Base-by-base conservation (phyloP, 2,797 vertebrate genomes). In the Amblyopsis hoosieri region DNA sequence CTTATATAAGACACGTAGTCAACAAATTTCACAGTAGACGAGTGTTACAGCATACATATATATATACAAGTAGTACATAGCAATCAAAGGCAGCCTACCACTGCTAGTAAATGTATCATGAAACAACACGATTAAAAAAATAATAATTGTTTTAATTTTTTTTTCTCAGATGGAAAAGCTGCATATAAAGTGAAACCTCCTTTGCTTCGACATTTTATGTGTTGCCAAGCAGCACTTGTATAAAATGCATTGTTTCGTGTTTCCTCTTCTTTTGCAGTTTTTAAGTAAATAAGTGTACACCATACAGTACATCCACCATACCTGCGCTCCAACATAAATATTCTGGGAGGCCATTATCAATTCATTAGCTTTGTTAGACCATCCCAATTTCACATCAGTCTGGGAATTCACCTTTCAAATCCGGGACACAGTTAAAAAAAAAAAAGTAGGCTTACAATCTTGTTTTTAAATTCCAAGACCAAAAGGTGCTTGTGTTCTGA, bases 1-100 rank as follows among this genome's bases (percentile, higher is more conserved):
- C 93, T 93, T 92, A 87, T 90, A 90, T 88, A 89, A 91, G 89
- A 79, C 86, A 88, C 85, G 86, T 89, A 83, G 78, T 91, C 80
- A 85, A 91, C 82, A 85, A 86, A 80, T 83, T 88, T 86, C 78
- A 89, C 87, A 85, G 86, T 87, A 87, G 86, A 91, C 89, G 83
- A 87, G 88, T 89, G 86, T 79, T 85, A 90, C 85, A 86, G 83
- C 81, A 90, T 90, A 92, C 80, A 87, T 85, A 87, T 85, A 87
- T 85, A 84, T 85, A 91, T 86, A 91, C 86, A 81, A 88, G 78
- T 84, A 90, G 64, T 84, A 90, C 81, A 82, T 73, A 90, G 85
- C 81, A 85, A 86, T 87, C 81, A 82, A 87, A 87, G 70, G 76
- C 84, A 83, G 85, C 86, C 88, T 88, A 90, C 66, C 80, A 89